Base-by-base conservation (phyloP, 2,888 invertebrate genomes). In the Erebia ligea region DNA sequence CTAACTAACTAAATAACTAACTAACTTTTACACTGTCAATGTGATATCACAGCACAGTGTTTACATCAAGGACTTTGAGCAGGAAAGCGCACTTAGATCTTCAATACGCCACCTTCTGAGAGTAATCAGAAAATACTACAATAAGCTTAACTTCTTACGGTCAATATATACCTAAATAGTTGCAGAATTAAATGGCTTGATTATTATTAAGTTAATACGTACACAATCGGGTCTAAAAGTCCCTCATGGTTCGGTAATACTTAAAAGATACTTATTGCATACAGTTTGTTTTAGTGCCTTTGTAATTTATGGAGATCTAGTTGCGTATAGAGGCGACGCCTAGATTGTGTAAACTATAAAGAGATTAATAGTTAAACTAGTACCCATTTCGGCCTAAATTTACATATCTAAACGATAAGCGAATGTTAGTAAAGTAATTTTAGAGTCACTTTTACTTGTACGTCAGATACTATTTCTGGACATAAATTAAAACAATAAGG, bases 281-380 rank as follows among this genome's bases (percentile, higher is more conserved):
- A 62, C 50, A 62, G 13, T 68, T 56, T 68, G 62, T 68, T 48
- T 52, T 40, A 68, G 68, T 68, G 61, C 48, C 61, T 54, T 54
- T 45, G 50, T 64, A 48, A 69, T 69, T 69, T 69, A 69, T 69
- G 21, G 48, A 10, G 34, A 50, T 17, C 56, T 63, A 58, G 69
- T 69, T 64, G 64, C 69, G 5, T 64, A 45, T 45, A 64, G 34
- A 64, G 57, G 69, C 69, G 34, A 68, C 64, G 64, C 69, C 58
- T 64, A 57, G 66, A 64, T 66, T 63, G 64, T 68, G 63, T 69
- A 69, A 69, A 45, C 52, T 64, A 64, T 45, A 34, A 58, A 69
- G 57, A 54, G 64, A 69, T 34, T 34, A 34, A 34, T 34, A 69
- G 56, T 58, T 64, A 64, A 63, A 64, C 69, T 64, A 13, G 40